These are phyloP conservation scores for Ormia ochracea DNA, from an alignment of 2,888 invertebrate species.

Conservation along the genomic window DNA sequence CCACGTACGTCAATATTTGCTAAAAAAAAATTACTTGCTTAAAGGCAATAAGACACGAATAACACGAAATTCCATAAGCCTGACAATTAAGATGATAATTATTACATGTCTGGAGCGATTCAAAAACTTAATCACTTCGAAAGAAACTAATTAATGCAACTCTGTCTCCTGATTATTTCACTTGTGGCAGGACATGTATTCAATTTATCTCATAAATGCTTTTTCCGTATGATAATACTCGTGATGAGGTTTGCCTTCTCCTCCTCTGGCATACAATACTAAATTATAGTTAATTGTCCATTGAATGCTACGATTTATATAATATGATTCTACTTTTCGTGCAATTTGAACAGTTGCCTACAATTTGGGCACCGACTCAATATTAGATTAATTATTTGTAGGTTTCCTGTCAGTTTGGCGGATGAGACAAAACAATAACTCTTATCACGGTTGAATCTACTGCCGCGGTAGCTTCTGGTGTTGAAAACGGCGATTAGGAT, in stretches of 20 bases:
- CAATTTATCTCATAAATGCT: slow-evolving; percentile 12
- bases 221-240: background rate
- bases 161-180: slow-evolving; percentile 36
- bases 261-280: background rate
- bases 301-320: slow-evolving; percentile 18
- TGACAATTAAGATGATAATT: background rate
- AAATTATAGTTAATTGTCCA: slow-evolving; percentile 18
- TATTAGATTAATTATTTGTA: background rate
- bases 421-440: slow-evolving; percentile 19
- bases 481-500: slow-evolving; percentile 4
- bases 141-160: slow-evolving; percentile 11
- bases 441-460: background rate
- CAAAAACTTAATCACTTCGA: background rate
- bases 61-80: background rate
- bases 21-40: too few species aligned
- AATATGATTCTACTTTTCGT: background rate
- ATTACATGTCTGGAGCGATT: background rate
- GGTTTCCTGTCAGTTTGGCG: slow-evolving; percentile 15
- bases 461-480: background rate
- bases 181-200: slow-evolving; percentile 38
- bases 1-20: background rate
- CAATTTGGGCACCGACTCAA: slow-evolving; percentile 14
- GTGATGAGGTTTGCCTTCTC: background rate
- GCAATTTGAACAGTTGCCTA: slow-evolving; percentile 7
- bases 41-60: background rate